Conservation (phyloP, 2,113 vertebrate genomes). For the Regulus satrapa region DNA sequence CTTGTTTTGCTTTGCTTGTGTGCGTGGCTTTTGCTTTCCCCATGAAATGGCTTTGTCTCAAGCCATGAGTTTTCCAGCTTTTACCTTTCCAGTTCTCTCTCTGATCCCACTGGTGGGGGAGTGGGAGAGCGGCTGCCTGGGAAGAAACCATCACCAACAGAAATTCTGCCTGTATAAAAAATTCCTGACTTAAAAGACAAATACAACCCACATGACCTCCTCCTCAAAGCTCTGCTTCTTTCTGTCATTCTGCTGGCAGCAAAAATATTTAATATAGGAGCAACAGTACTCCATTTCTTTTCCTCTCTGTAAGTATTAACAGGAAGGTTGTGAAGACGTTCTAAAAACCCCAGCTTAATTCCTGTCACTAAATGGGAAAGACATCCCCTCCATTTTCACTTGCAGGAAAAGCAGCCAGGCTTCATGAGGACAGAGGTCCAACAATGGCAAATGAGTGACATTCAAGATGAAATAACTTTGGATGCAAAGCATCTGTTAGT, state of each 20-base stretch:
- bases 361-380: neutral
- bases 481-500: neutral
- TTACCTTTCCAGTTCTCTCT: neutral
- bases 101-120: neutral
- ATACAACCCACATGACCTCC: neutral
- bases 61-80: neutral
- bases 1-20: neutral
- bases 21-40: neutral
- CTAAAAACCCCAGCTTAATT: neutral
- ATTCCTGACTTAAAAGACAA: neutral
- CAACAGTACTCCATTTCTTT: neutral
- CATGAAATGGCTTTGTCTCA: neutral
- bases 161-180: neutral
- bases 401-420: neutral
- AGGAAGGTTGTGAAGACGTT: neutral
- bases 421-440: neutral
- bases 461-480: neutral
- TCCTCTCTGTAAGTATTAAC: neutral
- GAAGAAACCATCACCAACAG: neutral
- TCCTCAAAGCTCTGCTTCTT: neutral
- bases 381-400: neutral
- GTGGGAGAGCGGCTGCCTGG: rapidly evolving
- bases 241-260: neutral
- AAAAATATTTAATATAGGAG: neutral
- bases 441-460: neutral